Base-by-base conservation (phyloP, 2,113 vertebrate species). In the Nibea coibor region DNA sequence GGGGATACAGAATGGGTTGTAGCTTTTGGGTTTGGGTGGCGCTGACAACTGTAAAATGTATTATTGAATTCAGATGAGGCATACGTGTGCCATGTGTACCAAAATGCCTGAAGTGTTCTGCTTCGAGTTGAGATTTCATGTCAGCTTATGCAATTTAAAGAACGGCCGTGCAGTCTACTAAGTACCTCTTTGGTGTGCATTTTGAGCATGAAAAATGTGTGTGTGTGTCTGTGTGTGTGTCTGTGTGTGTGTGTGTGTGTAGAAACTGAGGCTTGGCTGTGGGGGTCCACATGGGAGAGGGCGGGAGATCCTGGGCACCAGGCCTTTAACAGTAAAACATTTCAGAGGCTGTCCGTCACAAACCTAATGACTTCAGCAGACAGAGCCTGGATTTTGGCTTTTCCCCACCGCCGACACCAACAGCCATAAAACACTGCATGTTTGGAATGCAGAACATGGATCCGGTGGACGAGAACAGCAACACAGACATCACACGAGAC, bases 311-410 rank as follows among this genome's bases (percentile, higher is more conserved):
- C 72, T 87, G 82, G 86, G 88, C 86, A 86, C 79, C 56, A n/a
- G 54, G 85, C 89, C 88, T 87, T 78, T 73, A 89, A 90, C 90
- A 91, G 86, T 93, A 92, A 93, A 94, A 89, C 81, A 85, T 94
- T 73, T 94, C 81, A 84, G 88, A 88, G 87, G 72, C 83, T 88
- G 90, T 93, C 89, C 56, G 53, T 93, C 92, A 93, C 85, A 80
- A 84, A 74, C 48, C 68, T 94, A 93, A 95, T 93, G 93, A 91
- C 85, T 95, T 93, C 76, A 93, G 69, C 93, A 95, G 94, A 91
- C 83, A 1, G 9, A 72, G 82, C 62, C 89, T 90, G 87, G 86
- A 86, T 85, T 88, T 88, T 81, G 86, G 83, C 75, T 87, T 89
- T 88, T 78, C 84, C 88, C 72, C 86, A 84, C 83, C 71, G 53